Evolutionary conservation across 2,797 vertebrate species (phyloP).

Genomic region (Triplophysa yarkandensis): DNA sequence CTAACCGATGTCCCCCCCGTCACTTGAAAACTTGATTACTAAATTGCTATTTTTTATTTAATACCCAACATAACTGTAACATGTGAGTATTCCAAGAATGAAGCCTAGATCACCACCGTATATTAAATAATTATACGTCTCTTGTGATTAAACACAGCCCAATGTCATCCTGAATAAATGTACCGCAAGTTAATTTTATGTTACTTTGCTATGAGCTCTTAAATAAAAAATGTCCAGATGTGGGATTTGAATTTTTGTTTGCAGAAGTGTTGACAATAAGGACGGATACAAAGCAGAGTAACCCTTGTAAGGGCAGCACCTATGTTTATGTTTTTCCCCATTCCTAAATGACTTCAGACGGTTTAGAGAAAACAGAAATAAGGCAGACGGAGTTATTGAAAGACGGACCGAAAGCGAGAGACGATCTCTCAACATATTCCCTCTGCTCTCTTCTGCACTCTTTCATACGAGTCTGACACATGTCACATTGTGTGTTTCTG

Average conservation of each 20-base stretch:
- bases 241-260: not conserved
- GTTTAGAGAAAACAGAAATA: conserved; percentile 16
- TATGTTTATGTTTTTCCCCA: conserved; percentile 15
- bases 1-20: not conserved
- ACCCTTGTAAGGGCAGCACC: not conserved
- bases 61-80: no score
- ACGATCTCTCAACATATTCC: not conserved
- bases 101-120: no score
- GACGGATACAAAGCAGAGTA: not conserved
- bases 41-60: no score
- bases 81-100: no score
- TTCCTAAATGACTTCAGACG: conserved; percentile 8
- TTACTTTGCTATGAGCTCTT: not conserved
- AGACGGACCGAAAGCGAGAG: not conserved
- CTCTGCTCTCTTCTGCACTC: conserved; percentile 10
- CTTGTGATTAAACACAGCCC: no score
- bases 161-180: not conserved
- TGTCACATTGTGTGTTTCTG: not conserved
- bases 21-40: not conserved
- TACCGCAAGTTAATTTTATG: not conserved
- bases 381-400: not conserved
- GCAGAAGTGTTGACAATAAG: not conserved
- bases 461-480: conserved; percentile 1
- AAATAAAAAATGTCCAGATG: no score
- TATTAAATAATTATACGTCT: no score